Evolutionary conservation across 2,797 vertebrate species (phyloP).

Genomic region (Phataginus tricuspis): DNA sequence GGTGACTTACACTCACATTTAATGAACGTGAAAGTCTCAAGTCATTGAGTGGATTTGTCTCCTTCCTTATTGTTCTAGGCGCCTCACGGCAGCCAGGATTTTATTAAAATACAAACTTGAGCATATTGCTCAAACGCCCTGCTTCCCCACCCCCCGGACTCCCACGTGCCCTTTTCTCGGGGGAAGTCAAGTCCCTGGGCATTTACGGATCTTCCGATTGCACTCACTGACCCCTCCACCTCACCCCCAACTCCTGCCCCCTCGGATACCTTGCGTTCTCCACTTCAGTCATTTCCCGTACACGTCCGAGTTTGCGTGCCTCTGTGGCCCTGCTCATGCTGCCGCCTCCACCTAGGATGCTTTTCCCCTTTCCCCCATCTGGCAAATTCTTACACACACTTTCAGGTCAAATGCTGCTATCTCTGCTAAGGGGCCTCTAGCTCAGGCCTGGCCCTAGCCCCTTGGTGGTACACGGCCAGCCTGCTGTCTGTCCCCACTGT

Average conservation of each 20-base stretch:
- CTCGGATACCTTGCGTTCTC: not conserved
- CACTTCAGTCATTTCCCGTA: not conserved
- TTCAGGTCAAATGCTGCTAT: not conserved
- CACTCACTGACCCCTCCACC: accelerated
- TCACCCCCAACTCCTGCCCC: not conserved
- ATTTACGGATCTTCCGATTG: accelerated
- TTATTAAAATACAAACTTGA: not conserved
- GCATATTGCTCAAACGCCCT: accelerated
- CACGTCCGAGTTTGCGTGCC: too few species aligned
- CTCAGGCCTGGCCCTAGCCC: not conserved
- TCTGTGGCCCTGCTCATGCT: not conserved
- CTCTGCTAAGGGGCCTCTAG: not conserved
- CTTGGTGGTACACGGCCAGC: accelerated
- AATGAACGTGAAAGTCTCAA: not conserved
- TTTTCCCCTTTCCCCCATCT: not conserved
- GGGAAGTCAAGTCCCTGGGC: not conserved
- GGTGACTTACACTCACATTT: not conserved
- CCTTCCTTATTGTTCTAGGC: not conserved
- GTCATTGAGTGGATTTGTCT: not conserved
- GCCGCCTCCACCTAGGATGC: not conserved
- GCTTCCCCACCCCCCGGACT: not conserved
- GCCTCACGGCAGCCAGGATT: not conserved
- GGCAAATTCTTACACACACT: not conserved
- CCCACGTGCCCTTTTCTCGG: not conserved
- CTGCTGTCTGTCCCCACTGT: not conserved